phyloP scores from a whole-genome alignment of 2,113 vertebrate genomes.

The Pao palembangensis region DNA sequence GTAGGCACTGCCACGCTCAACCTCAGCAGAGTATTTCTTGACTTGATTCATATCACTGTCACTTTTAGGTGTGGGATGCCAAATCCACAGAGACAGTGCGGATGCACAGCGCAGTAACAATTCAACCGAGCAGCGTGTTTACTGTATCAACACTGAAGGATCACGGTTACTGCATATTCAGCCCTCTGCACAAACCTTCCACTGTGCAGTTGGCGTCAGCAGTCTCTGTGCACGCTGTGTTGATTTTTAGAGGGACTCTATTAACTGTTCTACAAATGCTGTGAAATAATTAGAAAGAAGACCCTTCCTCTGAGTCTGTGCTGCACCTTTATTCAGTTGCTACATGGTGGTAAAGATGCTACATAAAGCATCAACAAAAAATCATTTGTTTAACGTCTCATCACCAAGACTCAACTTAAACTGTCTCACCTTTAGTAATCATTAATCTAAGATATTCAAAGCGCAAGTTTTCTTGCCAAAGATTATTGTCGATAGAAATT shows the following conservation, averaged over 20 bases:
- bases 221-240: constrained; percentile 30
- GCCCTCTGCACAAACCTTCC: constrained; percentile 27
- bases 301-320: neutral
- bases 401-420: no score
- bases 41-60: constrained; percentile 47
- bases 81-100: constrained; percentile 48
- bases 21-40: constrained; percentile 35
- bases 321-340: neutral
- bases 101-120: constrained; percentile 51
- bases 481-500: no score
- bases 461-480: no score
- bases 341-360: no score
- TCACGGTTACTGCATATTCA: constrained; percentile 55
- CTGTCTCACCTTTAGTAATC: no score
- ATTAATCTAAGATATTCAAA: no score
- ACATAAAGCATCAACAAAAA: no score
- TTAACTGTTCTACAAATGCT: constrained; percentile 39
- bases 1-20: constrained; percentile 21
- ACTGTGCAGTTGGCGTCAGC: constrained; percentile 34
- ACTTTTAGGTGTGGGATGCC: constrained; percentile 40
- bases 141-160: constrained; percentile 53
- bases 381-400: no score
- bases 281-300: neutral
- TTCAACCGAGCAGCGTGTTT: constrained; percentile 43
- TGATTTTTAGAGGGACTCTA: constrained; percentile 44